A percentile compares a stretch with the other conserved stretches of the same genome.
phyloP scores from a whole-genome alignment of 2,797 vertebrate genomes.

The Adrianichthys oophorus region DNA sequence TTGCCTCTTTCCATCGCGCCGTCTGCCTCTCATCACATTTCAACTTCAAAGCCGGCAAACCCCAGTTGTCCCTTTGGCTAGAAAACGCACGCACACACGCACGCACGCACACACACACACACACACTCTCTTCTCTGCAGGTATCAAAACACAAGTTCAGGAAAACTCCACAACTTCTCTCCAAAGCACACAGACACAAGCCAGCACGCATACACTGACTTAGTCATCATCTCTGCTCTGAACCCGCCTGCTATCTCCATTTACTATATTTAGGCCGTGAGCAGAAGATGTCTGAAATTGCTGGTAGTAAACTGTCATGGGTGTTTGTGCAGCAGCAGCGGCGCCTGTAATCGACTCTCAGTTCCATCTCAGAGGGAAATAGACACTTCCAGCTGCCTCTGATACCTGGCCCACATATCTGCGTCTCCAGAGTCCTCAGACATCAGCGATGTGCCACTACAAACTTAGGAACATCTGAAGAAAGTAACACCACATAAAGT shows the following conservation, averaged over 20 bases:
- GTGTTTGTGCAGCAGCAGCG: constrained; percentile 67
- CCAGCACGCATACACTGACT: constrained; percentile 13
- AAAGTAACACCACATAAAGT: constrained; percentile 27
- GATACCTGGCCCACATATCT: constrained; percentile 73
- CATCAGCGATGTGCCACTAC: constrained; percentile 36
- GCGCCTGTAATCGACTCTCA: constrained; percentile 72
- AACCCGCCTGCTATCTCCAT: constrained; percentile 73
- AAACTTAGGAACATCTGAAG: constrained; percentile 46
- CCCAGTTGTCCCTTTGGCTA: constrained; percentile 63
- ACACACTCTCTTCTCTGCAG: constrained; percentile 15
- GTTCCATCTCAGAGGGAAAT: constrained; percentile 72
- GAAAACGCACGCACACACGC: constrained; percentile 25
- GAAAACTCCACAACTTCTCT: constrained; percentile 47
- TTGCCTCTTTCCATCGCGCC: constrained; percentile 52
- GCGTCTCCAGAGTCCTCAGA: constrained; percentile 64
- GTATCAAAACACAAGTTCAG: constrained; percentile 42
- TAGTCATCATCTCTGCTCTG: constrained; percentile 52
- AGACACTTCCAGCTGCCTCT: constrained; percentile 68
- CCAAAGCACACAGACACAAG: constrained; percentile 8
- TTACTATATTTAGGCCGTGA: constrained; percentile 76
- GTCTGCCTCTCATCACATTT: constrained; percentile 73
- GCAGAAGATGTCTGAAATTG: constrained; percentile 76
- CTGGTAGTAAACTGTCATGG: constrained; percentile 75
- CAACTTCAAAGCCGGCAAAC: constrained; percentile 76
- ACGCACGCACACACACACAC: constrained; percentile 19